Evolutionary conservation across 2,888 invertebrate species (phyloP).

Genomic region (Therioaphis trifolii): DNA sequence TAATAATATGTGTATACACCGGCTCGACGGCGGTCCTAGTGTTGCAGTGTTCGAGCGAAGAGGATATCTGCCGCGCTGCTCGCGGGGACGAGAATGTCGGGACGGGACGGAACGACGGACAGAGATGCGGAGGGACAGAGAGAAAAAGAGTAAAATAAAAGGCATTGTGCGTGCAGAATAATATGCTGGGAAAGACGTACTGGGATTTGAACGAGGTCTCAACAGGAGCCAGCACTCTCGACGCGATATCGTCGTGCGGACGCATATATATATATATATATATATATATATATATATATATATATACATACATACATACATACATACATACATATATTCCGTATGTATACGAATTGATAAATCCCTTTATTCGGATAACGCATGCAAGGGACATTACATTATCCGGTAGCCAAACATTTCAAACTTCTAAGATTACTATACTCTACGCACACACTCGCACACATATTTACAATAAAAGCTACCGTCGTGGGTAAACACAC

Average conservation of each 20-base stretch:
- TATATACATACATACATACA: neutral
- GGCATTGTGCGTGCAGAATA: conserved; percentile 20
- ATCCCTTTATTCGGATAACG: conserved; percentile 59
- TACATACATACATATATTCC: neutral
- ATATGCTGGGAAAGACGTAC: conserved; percentile 47
- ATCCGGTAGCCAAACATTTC: conserved; percentile 49
- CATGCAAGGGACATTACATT: conserved; percentile 45
- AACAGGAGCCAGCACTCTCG: conserved; percentile 59
- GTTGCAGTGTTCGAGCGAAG: no score
- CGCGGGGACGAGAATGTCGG: neutral
- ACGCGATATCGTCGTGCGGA: conserved; percentile 29
- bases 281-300: neutral
- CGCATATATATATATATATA: neutral
- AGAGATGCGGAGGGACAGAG: neutral
- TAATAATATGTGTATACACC: no score
- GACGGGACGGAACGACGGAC: neutral
- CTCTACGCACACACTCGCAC: neutral
- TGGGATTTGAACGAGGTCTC: conserved; percentile 58
- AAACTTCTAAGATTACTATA: conserved; percentile 46
- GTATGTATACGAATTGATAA: conserved; percentile 38
- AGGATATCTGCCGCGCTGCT: no score
- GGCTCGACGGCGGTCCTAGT: no score
- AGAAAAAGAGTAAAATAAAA: conserved; percentile 23
- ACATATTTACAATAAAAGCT: no score
- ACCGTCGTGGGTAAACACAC: no score